Base-by-base conservation (phyloP, 2,888 invertebrate genomes). In the Athripsodes cinereus region DNA sequence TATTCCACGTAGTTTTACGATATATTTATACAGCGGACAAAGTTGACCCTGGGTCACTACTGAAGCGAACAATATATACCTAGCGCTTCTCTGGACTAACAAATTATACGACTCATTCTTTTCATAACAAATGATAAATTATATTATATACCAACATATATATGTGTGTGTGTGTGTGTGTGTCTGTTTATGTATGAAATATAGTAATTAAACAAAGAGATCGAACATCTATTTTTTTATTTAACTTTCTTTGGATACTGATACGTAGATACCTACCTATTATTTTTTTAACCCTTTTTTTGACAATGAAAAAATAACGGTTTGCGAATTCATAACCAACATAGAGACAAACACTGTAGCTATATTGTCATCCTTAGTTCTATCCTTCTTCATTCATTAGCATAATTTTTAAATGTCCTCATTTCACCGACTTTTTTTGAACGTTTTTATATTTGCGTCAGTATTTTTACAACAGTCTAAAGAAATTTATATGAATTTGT, bases 311-410 rank as follows among this genome's bases (percentile, higher is more conserved):
- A 44, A 58, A 58, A 50, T 55, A 55, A 55, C 58, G 51, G 58
- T 58, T 58, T 47, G 58, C 58, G 16, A 58, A 58, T 58, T 55
- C 55, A 57, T 31, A 44, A 18, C 20, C 47, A 31, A 55, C 44
- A 58, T 11, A 58, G 35, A 54, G 51, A 53, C 13, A 22, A 5
- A 16, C 18, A 18, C 20, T 18, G n/a, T n/a, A n/a, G n/a, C n/a
- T n/a, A n/a, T n/a, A n/a, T n/a, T n/a, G n/a, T n/a, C 2, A 40
- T 13, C 10, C n/a, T 11, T 11, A 18, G 2, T 44, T 5, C 44
- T 16, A 40, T 55, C 50, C 40, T 18, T 26, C 31, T 55, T 19
- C 50, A 20, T 51, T 21, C 22, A 55, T 50, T 55, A 16, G 22
- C 52, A 57, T 57, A 57, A 47, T 52, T 26, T 57, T 46, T 22